Conservation (phyloP, 2,113 vertebrate species). For the Glaucomys volans region DNA sequence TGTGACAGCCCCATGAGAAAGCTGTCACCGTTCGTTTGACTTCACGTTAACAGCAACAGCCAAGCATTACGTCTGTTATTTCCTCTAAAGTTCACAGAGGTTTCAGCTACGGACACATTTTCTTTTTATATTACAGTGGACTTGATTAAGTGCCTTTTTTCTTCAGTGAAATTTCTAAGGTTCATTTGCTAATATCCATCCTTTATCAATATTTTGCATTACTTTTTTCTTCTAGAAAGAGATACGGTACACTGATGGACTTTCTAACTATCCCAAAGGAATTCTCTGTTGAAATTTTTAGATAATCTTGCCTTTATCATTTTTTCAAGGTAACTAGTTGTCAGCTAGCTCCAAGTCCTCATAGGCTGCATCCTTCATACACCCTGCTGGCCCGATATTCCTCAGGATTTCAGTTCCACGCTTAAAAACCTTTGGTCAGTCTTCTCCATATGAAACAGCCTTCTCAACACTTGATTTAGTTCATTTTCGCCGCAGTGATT, state of each 20-base stretch:
- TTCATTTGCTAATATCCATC: neutral
- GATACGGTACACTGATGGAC: neutral
- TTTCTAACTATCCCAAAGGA: neutral
- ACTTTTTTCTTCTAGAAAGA: neutral
- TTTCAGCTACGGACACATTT: neutral
- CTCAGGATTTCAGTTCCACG: neutral
- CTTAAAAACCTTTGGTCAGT: neutral
- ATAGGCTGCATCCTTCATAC: accelerated
- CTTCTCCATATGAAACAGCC: neutral
- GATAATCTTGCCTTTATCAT: neutral
- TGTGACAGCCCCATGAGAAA: neutral
- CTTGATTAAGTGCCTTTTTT: neutral
- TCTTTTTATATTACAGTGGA: neutral
- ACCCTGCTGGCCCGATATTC: neutral
- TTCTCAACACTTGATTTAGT: neutral
- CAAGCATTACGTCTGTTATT: neutral
- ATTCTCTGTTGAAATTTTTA: neutral
- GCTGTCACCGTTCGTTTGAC: neutral
- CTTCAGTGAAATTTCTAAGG: neutral
- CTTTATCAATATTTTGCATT: neutral
- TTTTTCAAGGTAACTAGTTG: neutral
- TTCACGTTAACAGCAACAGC: neutral
- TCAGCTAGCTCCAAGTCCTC: neutral
- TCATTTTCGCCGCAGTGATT: neutral
- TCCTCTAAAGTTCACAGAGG: neutral